A percentile compares a stretch with the other conserved stretches of the same genome.
These are phyloP conservation scores for Drosophila diplacantha DNA, from an alignment of 2,888 invertebrate species.

Conservation along the genomic window DNA sequence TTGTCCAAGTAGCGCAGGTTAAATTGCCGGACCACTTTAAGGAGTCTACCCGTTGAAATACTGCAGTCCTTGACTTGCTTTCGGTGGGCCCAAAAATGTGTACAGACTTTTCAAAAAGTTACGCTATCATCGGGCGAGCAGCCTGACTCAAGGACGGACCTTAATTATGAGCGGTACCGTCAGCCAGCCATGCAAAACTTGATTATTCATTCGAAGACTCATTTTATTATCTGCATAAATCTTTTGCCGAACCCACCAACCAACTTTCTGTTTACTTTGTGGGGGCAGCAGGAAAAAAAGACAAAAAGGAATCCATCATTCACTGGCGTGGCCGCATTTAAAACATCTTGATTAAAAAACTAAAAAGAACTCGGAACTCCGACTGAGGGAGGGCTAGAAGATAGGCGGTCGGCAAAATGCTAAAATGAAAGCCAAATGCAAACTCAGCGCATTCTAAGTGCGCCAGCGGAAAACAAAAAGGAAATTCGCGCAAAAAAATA, in stretches of 20 bases:
- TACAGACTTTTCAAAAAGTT: slow-evolving; percentile 40
- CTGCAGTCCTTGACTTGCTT: slow-evolving; percentile 57
- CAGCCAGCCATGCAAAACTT: slow-evolving; percentile 45
- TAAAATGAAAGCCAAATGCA: slow-evolving; percentile 63
- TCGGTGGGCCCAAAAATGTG: slow-evolving; percentile 15
- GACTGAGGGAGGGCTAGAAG: slow-evolving; percentile 21
- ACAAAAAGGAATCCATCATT: slow-evolving; percentile 61
- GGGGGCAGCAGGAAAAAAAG: slow-evolving; percentile 4
- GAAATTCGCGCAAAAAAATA: slow-evolving; percentile 40
- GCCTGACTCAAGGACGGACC: slow-evolving; percentile 49
- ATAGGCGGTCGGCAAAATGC: slow-evolving; percentile 47
- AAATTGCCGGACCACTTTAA: slow-evolving; percentile 30
- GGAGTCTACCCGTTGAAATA: slow-evolving; percentile 5
- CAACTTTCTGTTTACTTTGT: slow-evolving; percentile 63
- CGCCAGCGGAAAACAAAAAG: slow-evolving; percentile 52
- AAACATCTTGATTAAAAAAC: slow-evolving; percentile 70
- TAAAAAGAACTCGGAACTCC: slow-evolving; percentile 39
- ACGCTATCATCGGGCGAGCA: slow-evolving; percentile 31
- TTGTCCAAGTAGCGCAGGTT: slow-evolving; percentile 15
- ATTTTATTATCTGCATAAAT: slow-evolving; percentile 70
- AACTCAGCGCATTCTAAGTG: slow-evolving; percentile 65
- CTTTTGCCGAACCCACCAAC: slow-evolving; percentile 53
- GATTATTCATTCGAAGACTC: slow-evolving; percentile 68
- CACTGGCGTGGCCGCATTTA: slow-evolving; percentile 62
- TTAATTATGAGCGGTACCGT: slow-evolving; percentile 53